These are phyloP conservation scores for Matsumurasca onukii DNA, from an alignment of 1,140 invertebrate species.

Conservation along the genomic window DNA sequence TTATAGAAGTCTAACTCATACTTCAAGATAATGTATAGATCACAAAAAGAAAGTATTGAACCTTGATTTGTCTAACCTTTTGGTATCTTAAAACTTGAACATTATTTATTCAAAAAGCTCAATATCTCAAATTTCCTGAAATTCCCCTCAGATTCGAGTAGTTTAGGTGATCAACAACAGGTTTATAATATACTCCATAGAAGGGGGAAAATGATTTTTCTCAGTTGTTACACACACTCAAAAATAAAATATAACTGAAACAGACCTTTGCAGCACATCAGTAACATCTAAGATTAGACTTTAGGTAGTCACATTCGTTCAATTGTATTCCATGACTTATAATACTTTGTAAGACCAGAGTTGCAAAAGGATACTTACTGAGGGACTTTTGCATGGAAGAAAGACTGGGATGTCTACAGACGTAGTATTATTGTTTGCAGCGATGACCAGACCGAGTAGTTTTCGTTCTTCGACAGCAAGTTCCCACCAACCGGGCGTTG, in stretches of 20 bases:
- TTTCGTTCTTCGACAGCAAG: slow-evolving; percentile 71
- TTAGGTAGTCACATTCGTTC: too few species aligned
- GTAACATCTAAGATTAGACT: too few species aligned
- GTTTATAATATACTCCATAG: too few species aligned
- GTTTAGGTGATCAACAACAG: too few species aligned
- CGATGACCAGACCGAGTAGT: slow-evolving; percentile 65
- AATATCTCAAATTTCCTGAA: too few species aligned
- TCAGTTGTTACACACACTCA: too few species aligned
- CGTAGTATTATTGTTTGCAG: slow-evolving; percentile 61
- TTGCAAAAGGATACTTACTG: slow-evolving; percentile 57
- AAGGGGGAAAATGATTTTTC: too few species aligned
- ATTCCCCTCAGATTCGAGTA: too few species aligned
- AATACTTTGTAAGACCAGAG: background rate
- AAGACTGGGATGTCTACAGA: slow-evolving; percentile 77
- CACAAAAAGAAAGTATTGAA: background rate
- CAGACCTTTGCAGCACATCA: too few species aligned
- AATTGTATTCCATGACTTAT: too few species aligned
- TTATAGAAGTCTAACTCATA: too few species aligned
- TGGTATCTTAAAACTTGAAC: background rate
- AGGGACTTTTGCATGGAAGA: slow-evolving; percentile 78
- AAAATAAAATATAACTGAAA: too few species aligned
- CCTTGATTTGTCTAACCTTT: background rate
- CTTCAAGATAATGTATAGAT: background rate
- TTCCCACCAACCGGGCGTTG: slow-evolving; percentile 77
- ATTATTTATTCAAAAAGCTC: background rate